A percentile compares a stretch with the other conserved stretches of the same genome.
Evolutionary conservation across 23 tunicate species (phyloP).

Genomic region (Trididemnum miniatum): DNA sequence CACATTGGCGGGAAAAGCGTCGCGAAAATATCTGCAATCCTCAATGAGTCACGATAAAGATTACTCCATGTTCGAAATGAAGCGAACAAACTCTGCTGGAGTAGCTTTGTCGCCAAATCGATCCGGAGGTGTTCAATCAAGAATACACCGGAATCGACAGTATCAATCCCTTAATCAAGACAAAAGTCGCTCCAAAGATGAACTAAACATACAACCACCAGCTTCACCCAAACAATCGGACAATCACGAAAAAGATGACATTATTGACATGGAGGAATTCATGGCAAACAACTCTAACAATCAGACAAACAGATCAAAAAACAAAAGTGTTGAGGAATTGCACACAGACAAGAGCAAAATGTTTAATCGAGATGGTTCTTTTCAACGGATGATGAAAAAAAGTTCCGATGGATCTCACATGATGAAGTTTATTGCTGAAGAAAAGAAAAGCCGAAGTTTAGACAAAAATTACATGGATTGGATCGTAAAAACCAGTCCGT

Average conservation of each 20-base stretch:
- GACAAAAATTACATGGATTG: constrained; percentile 47
- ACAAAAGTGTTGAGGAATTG: background rate
- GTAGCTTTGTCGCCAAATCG: background rate
- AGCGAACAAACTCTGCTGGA: background rate
- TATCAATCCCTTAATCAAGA: background rate
- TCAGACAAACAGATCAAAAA: background rate
- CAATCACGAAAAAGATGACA: background rate
- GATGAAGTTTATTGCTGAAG: constrained; percentile 31
- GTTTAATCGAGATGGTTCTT: background rate
- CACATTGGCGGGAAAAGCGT: constrained; percentile 17
- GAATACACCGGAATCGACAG: constrained; percentile 9
- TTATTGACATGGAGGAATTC: constrained; percentile 10
- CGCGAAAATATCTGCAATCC: background rate
- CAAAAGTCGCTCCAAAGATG: background rate
- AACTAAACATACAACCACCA: background rate
- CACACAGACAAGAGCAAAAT: background rate
- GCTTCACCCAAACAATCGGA: background rate
- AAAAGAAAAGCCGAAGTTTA: constrained; percentile 3
- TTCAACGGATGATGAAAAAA: background rate
- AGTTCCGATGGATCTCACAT: constrained; percentile 33
- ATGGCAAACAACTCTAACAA: background rate
- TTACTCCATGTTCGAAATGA: background rate
- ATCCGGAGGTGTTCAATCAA: constrained; percentile 11
- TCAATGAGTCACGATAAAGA: background rate
- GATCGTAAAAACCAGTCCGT: constrained; percentile 53